Evolutionary conservation across 2,797 vertebrate species (phyloP).

Genomic region (Mormyrus proboscirostris): DNA sequence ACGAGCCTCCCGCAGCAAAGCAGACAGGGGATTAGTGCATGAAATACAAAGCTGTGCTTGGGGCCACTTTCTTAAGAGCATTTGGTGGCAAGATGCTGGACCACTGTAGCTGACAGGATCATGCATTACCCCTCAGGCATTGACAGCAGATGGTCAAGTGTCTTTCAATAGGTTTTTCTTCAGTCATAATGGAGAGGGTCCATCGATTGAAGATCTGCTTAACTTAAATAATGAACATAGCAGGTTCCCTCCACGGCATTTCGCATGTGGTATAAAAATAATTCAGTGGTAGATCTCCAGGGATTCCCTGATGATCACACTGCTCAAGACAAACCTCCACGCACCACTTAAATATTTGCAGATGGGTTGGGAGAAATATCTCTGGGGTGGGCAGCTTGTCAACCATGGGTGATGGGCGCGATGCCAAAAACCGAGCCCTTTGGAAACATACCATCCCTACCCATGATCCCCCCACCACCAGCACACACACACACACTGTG

Average conservation of each 20-base stretch:
- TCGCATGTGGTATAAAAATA: conserved; percentile 51
- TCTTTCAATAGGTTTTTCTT: not conserved
- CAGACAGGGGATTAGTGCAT: not conserved
- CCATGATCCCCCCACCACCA: not conserved
- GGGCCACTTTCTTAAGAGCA: not conserved
- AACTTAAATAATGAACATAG: not conserved
- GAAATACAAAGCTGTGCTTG: not conserved
- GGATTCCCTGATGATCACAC: conserved; percentile 54
- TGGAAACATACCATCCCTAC: not conserved
- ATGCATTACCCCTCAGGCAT: not conserved
- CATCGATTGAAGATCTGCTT: not conserved
- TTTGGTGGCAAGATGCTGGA: not conserved
- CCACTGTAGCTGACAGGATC: not conserved
- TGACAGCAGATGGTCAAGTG: not conserved
- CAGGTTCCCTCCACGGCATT: conserved; percentile 11
- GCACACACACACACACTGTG: not conserved
- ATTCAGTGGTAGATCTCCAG: conserved; percentile 60
- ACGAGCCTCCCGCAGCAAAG: not conserved
- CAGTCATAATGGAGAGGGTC: not conserved
- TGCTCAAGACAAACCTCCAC: conserved; percentile 44
- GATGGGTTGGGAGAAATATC: conserved; percentile 6
- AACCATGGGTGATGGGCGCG: conserved; percentile 30
- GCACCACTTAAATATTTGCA: conserved; percentile 52
- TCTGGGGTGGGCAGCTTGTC: conserved; percentile 49
- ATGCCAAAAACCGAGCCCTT: not conserved